phyloP scores from a whole-genome alignment of 1,140 invertebrate species.

The Diachasmimorpha longicaudata region DNA sequence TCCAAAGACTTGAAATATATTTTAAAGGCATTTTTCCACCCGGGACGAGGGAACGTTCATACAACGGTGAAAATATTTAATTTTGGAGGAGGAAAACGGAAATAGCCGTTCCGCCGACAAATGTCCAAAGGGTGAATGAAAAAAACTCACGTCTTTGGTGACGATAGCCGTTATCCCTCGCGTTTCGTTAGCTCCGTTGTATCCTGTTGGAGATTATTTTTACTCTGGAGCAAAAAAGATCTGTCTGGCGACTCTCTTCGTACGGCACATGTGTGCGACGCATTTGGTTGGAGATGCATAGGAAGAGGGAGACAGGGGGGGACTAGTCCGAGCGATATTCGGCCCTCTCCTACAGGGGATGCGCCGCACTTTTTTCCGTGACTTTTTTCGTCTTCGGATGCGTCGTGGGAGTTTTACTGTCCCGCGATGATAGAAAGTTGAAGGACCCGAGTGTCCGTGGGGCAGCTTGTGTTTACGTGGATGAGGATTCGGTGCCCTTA shows the following conservation, averaged over 20 bases:
- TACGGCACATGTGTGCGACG: slow-evolving; percentile 35
- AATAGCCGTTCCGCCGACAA: slow-evolving; percentile 7
- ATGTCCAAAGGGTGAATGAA: slow-evolving; percentile 60
- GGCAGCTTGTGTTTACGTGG: not conserved
- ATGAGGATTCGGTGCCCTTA: not conserved
- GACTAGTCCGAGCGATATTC: slow-evolving; percentile 24
- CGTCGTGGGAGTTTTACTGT: slow-evolving; percentile 36
- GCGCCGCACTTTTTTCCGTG: slow-evolving; percentile 11
- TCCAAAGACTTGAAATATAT: too few species aligned
- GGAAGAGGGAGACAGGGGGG: too few species aligned
- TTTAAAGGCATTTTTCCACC: too few species aligned
- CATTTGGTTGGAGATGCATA: slow-evolving; percentile 12
- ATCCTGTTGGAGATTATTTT: slow-evolving; percentile 65
- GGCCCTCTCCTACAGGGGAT: slow-evolving; percentile 5
- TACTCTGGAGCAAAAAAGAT: slow-evolving; percentile 62
- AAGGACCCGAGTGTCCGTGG: slow-evolving; percentile 1
- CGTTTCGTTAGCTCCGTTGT: slow-evolving; percentile 28
- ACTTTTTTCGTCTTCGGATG: slow-evolving; percentile 3
- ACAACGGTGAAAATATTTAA: not conserved
- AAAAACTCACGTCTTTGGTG: slow-evolving; percentile 51
- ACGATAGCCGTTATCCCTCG: slow-evolving; percentile 46
- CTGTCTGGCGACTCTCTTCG: slow-evolving; percentile 55
- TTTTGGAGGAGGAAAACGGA: slow-evolving; percentile 30
- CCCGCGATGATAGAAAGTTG: not conserved
- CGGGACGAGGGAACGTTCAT: too few species aligned